Evolutionary conservation across 2,888 invertebrate genomes (phyloP).

Genomic region (Margaritifera margaritifera): DNA sequence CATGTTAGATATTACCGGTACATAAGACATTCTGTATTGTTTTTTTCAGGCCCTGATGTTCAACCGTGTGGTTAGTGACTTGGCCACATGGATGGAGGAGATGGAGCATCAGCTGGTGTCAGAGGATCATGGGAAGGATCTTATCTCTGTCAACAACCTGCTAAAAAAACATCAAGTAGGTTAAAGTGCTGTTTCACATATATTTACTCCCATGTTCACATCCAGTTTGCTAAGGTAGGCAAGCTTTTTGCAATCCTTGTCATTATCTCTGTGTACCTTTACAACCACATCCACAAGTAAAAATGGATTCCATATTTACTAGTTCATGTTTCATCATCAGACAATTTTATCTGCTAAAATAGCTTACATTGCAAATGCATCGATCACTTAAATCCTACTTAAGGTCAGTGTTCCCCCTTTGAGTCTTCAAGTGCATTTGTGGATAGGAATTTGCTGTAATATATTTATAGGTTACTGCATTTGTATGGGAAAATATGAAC

Average conservation of each 20-base stretch:
- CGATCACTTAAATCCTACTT: too few relatives aligned
- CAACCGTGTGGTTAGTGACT: slow-evolving; percentile 91
- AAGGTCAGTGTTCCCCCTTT: too few relatives aligned
- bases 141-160: slow-evolving; percentile 88
- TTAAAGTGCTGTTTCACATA: neutral
- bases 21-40: too few relatives aligned
- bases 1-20: too few relatives aligned
- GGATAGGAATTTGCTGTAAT: too few relatives aligned
- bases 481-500: too few relatives aligned
- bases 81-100: slow-evolving; percentile 94
- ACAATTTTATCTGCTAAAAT: too few relatives aligned
- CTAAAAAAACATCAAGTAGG: slow-evolving; percentile 76
- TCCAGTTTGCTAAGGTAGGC: neutral
- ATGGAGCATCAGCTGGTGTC: slow-evolving; percentile 84
- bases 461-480: too few relatives aligned
- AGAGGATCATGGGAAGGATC: slow-evolving; percentile 89
- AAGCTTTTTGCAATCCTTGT: neutral
- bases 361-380: too few relatives aligned
- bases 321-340: too few relatives aligned
- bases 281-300: neutral
- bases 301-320: too few relatives aligned
- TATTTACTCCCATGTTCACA: neutral
- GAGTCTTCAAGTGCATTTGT: too few relatives aligned
- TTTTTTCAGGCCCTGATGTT: slow-evolving; percentile 83
- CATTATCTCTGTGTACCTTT: neutral